These are phyloP conservation scores for Tachuris rubrigastra DNA, from an alignment of 2,113 vertebrate genomes.

Conservation along the genomic window DNA sequence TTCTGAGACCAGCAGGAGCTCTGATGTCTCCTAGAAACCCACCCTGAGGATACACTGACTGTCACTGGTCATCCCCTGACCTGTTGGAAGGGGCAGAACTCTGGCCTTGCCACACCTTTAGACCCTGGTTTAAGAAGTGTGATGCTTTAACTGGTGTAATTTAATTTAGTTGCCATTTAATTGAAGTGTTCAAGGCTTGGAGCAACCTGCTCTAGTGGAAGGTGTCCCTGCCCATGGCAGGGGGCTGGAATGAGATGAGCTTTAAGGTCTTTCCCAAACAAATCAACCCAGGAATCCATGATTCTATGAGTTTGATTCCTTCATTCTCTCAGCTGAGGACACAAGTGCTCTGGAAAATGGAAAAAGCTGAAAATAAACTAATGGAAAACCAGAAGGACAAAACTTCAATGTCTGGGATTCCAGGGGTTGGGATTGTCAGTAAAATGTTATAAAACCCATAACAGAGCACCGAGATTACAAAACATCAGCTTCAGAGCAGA, in stretches of 20 bases:
- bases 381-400: background rate
- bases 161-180: background rate
- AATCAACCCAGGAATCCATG: background rate
- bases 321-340: background rate
- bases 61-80: background rate
- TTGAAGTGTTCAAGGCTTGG: background rate
- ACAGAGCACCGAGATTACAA: background rate
- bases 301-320: background rate
- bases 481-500: background rate
- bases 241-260: background rate
- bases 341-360: background rate
- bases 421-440: background rate
- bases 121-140: background rate
- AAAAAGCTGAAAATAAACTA: background rate
- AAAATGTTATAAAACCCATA: background rate
- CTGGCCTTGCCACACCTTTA: background rate
- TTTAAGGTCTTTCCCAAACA: background rate
- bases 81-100: background rate
- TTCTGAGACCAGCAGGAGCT: background rate
- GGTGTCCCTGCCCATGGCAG: background rate
- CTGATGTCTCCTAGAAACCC: background rate
- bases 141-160: accelerated
- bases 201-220: background rate
- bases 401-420: background rate
- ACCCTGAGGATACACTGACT: background rate